A percentile compares a stretch with the other conserved stretches of the same genome.
phyloP scores from a whole-genome alignment of 2,888 invertebrate species.

The Dioctria linearis region DNA sequence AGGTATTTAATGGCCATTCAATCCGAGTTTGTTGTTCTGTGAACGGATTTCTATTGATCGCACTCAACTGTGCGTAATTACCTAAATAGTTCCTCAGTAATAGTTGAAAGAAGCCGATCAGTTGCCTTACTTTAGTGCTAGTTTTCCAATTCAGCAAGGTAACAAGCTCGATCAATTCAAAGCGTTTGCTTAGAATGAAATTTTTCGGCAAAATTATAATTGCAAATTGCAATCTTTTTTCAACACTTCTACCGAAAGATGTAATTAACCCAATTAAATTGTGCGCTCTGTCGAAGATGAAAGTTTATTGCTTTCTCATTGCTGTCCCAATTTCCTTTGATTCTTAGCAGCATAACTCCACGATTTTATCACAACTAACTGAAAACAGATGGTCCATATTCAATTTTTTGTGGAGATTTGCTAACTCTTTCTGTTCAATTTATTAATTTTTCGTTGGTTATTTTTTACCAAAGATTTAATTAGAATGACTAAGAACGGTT shows the following conservation, averaged over 20 bases:
- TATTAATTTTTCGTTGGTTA: too few relatives aligned
- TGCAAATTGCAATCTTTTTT: constrained; percentile 22
- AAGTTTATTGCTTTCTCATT: constrained; percentile 39
- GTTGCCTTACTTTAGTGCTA: neutral
- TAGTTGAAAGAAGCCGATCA: neutral
- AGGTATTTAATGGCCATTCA: constrained; percentile 27
- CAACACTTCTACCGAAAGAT: constrained; percentile 12
- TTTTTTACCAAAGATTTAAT: too few relatives aligned
- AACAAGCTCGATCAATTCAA: constrained; percentile 9
- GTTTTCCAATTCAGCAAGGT: neutral
- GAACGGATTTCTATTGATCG: constrained; percentile 30
- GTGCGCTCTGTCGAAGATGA: constrained; percentile 20
- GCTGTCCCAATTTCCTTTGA: neutral
- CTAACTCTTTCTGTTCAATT: too few relatives aligned
- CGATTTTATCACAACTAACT: neutral
- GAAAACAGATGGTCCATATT: too few relatives aligned
- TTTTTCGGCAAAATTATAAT: constrained; percentile 42
- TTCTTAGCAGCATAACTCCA: too few relatives aligned
- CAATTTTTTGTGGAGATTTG: too few relatives aligned
- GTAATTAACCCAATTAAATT: constrained; percentile 33
- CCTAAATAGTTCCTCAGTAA: constrained; percentile 7
- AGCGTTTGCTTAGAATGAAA: constrained; percentile 1
- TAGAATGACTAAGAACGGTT: too few relatives aligned
- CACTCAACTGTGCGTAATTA: constrained; percentile 38
- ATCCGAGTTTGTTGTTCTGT: constrained; percentile 21